phyloP scores from a whole-genome alignment of 2,113 vertebrate species.

The Gasterosteus nipponicus region DNA sequence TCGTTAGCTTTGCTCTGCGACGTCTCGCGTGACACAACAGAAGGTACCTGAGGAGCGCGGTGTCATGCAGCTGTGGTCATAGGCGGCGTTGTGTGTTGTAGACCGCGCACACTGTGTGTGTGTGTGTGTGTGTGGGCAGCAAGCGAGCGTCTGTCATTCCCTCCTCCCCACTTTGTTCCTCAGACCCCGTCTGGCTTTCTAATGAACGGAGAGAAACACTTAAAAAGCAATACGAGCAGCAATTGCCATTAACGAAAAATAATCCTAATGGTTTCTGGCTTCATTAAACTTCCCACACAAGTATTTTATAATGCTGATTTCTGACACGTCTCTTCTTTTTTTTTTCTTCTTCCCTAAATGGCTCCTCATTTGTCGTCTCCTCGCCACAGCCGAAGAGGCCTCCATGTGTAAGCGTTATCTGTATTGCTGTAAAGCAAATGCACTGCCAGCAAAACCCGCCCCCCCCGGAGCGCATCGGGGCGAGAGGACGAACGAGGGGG shows the following conservation, averaged over 20 bases:
- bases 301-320: conserved; percentile 40
- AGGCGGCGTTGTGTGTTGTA: too few species aligned
- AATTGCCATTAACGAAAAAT: conserved; percentile 67
- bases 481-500: conserved; percentile 30
- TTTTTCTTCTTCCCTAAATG: neutral
- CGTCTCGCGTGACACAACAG: too few species aligned
- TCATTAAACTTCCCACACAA: conserved; percentile 60
- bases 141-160: conserved; percentile 45
- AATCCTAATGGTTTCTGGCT: conserved; percentile 61
- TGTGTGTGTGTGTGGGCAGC: conserved; percentile 16
- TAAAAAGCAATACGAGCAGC: conserved; percentile 60
- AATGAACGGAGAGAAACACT: conserved; percentile 68
- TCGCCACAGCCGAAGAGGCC: conserved; percentile 13
- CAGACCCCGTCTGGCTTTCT: conserved; percentile 53
- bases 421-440: conserved; percentile 65
- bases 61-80: too few species aligned
- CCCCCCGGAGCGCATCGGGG: neutral
- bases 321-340: neutral
- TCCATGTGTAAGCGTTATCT: conserved; percentile 68
- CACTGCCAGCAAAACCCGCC: conserved; percentile 47
- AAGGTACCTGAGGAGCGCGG: too few species aligned
- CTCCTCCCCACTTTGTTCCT: conserved; percentile 43
- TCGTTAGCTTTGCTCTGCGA: too few species aligned
- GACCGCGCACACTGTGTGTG: neutral
- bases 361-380: conserved; percentile 11